Base-by-base conservation (phyloP, 2,797 vertebrate genomes). In the Phrynocephalus guinanensis region DNA sequence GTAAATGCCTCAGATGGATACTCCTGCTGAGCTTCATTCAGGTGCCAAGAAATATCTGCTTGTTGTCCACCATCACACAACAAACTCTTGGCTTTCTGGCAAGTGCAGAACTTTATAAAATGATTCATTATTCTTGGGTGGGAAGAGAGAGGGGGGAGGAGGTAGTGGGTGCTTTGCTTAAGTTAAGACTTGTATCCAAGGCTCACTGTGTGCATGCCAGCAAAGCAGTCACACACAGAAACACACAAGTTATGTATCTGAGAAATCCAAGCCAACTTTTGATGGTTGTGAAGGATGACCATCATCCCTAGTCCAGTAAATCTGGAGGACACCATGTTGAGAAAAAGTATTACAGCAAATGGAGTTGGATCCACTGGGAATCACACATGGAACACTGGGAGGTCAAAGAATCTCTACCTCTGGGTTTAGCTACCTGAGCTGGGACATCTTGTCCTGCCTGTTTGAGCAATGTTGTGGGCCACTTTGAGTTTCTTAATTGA, bases 1-100 rank as follows among this genome's bases (percentile, higher is more conserved):
- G 30, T 33, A 86, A 86, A 79, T 72, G 77, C 71, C 85, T 86
- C 52, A 2, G 67, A 72, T 60, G 30, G 77, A 86, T 79, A 80
- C 24, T 38, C 77, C 30, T 63, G 67, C 67, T 86, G 77, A 79
- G 77, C 67, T 60, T 38, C 77, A 86, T n/a, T 52, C n/a, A 9
- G 22, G n/a, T 79, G 85, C 85, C 85, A 86, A 79, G 67, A 80
- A 79, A 86, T 72, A 60, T 79, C 56, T 24, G 20, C 56, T 56
- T 33, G 66, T 50, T 79, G 66, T 79, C 76, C 84, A 86, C 50
- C 79, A 38, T 60, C 50, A 60, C 48, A 56, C 38, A 50, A 56
- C 38, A 50, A 71, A 50, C 66, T 44, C 67, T 71, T 44, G 68
- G 48, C 71, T 86, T 86, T 79, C 77, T 86, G 77, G 85, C 84